Percentiles rank a stretch among this genome's conserved stretches.
phyloP scores from a whole-genome alignment of 2,113 vertebrate species.

The Nannobrachium achirus region DNA sequence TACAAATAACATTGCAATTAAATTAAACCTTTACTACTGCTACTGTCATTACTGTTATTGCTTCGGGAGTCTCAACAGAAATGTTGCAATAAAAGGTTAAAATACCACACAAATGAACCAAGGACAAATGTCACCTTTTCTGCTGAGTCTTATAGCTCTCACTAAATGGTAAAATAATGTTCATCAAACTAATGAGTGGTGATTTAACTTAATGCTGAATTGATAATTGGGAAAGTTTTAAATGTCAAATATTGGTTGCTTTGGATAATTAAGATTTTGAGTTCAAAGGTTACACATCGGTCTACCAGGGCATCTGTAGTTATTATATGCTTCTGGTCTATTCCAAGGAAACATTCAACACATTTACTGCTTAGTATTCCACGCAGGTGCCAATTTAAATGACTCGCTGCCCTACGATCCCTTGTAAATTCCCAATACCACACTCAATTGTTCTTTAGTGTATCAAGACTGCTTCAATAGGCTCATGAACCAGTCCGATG shows the following conservation, averaged over 20 bases:
- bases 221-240: slow-evolving; percentile 43
- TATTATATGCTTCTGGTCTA: slow-evolving; percentile 20
- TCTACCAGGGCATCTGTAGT: slow-evolving; percentile 29
- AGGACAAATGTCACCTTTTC: slow-evolving; percentile 31
- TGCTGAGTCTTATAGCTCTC: slow-evolving; percentile 44
- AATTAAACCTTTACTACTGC: not conserved
- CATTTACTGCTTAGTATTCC: slow-evolving; percentile 65
- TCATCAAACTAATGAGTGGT: slow-evolving; percentile 34
- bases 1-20: not conserved
- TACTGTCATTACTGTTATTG: not conserved
- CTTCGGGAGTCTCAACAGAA: no score
- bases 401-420: slow-evolving; percentile 65
- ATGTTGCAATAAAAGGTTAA: not conserved
- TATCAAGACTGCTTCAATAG: slow-evolving; percentile 65
- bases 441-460: slow-evolving; percentile 70
- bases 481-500: slow-evolving; percentile 52
- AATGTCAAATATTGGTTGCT: slow-evolving; percentile 62
- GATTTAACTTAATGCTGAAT: slow-evolving; percentile 49
- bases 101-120: slow-evolving; percentile 20
- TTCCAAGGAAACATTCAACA: slow-evolving; percentile 28
- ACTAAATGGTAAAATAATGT: slow-evolving; percentile 54
- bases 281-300: slow-evolving; percentile 47
- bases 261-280: slow-evolving; percentile 59
- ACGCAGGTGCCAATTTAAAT: slow-evolving; percentile 70
- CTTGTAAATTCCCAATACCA: slow-evolving; percentile 70